Evolutionary conservation across 64 coral and sea anemone species (phyloP), one percentile per base, ranked within the genome.

Genomic region (Acropora yongei): DNA sequence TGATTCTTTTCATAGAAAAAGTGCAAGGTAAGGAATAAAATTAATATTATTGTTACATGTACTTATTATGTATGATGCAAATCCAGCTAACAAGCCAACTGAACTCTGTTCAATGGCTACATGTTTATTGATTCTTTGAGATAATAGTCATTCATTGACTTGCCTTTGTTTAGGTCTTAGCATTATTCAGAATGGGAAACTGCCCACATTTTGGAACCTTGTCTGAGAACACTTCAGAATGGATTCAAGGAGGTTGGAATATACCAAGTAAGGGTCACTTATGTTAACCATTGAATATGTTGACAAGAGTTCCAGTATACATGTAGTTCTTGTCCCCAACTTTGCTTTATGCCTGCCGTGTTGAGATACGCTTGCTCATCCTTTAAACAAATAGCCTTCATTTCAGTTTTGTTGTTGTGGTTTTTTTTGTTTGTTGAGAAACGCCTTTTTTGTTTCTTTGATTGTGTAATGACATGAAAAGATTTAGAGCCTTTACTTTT

Each of bases 181-280:
- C 57, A 95, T 78, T 49, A 30, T 90, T 20, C 82, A 95, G 6
- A 95, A 95, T 90, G 93, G 93, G 1, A 86, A 85, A 44, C 84
- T 95, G 50, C 88, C 88, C 8, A 68, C 13, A 50, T 95, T 90
- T 87, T 68, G 20, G 69, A 72, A 40, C 89, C 79, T 42, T 91
- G 89, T 75, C 65, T 84, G 68, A 53, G 75, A 74, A 68, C 55
- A 72, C 79, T 91, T 49, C 39, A 49, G 77, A 83, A 74, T 75
- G 89, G 89, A 75, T 82, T 91, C 45, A 76, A 83, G 79, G 60
- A 91, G 19, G 46, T 91, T 41, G 89, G 89, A 74, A 82, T 91
- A 74, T 83, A 83, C 79, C 89, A 91, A 68, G 89, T 91, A 74
- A 47, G 78, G 67, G 72, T 88, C 86, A 53, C 72, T 88, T 75